phyloP scores from a whole-genome alignment of 2,888 invertebrate genomes.

The Meiosimyza decipiens region DNA sequence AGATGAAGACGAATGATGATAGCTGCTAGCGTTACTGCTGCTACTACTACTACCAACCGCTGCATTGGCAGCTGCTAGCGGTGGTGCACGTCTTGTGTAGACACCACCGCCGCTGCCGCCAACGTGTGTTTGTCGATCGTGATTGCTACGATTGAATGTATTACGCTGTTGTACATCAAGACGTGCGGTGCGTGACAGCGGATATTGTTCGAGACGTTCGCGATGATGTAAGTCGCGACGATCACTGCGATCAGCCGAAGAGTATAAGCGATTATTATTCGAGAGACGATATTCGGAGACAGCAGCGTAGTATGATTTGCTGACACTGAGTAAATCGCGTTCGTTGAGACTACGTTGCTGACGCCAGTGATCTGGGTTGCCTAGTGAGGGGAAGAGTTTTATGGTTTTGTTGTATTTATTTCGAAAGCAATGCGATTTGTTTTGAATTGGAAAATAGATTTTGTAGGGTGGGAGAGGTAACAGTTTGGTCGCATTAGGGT shows the following conservation, averaged over 20 bases:
- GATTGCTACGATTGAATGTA: slow-evolving; percentile 68
- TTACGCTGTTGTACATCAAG: slow-evolving; percentile 66
- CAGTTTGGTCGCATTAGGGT: no score
- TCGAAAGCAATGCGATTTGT: neutral
- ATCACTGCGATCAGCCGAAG: slow-evolving; percentile 61
- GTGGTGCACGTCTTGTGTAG: slow-evolving; percentile 43
- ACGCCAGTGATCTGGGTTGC: slow-evolving; percentile 58
- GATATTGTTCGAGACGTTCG: slow-evolving; percentile 61
- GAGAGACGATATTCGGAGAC: slow-evolving; percentile 56
- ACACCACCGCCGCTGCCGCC: slow-evolving; percentile 31
- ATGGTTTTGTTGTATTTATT: slow-evolving; percentile 25
- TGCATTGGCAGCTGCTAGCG: slow-evolving; percentile 45
- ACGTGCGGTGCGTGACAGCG: slow-evolving; percentile 61
- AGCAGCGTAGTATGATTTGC: slow-evolving; percentile 49
- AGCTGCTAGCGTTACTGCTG: slow-evolving; percentile 52
- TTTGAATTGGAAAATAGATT: neutral
- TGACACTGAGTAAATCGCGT: slow-evolving; percentile 59
- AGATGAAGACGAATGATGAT: slow-evolving; percentile 50
- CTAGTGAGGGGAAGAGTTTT: slow-evolving; percentile 20
- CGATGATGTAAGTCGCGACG: slow-evolving; percentile 59
- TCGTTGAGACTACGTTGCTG: slow-evolving; percentile 64
- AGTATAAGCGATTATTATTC: slow-evolving; percentile 59
- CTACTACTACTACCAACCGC: slow-evolving; percentile 39
- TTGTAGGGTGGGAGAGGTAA: no score
- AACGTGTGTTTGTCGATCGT: slow-evolving; percentile 61